phyloP scores from a whole-genome alignment of 2,888 invertebrate species.

The Bedellia somnulentella region DNA sequence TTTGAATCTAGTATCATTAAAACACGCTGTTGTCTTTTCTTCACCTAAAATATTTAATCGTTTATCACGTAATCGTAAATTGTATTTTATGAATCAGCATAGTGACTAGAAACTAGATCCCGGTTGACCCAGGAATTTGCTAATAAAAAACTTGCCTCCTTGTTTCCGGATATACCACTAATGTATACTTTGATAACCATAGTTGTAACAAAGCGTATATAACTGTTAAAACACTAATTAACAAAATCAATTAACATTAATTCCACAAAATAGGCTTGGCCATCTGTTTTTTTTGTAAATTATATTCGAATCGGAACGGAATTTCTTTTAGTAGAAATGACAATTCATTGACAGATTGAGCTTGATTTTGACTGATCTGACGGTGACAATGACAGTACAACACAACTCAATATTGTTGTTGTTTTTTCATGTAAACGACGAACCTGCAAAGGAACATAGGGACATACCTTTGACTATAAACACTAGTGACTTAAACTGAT shows the following conservation, averaged over 20 bases:
- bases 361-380: no score
- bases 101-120: constrained; percentile 28
- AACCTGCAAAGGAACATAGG: no score
- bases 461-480: no score
- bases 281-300: constrained; percentile 42
- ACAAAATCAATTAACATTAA: constrained; percentile 26
- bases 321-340: no score
- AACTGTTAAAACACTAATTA: constrained; percentile 26
- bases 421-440: no score
- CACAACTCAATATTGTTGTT: no score
- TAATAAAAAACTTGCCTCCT: constrained; percentile 75
- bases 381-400: no score
- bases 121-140: constrained; percentile 38
- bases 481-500: no score
- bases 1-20: constrained; percentile 92
- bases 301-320: no score
- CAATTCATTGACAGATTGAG: no score
- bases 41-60: constrained; percentile 68
- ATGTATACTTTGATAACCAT: constrained; percentile 92
- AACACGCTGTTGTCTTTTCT: constrained; percentile 93
- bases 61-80: constrained; percentile 34
- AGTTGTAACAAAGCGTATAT: constrained; percentile 23
- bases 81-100: constrained; percentile 37
- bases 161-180: constrained; percentile 91
- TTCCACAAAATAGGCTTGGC: constrained; percentile 52